phyloP scores from a whole-genome alignment of 2,888 invertebrate genomes.

The Anarsia innoxiella region DNA sequence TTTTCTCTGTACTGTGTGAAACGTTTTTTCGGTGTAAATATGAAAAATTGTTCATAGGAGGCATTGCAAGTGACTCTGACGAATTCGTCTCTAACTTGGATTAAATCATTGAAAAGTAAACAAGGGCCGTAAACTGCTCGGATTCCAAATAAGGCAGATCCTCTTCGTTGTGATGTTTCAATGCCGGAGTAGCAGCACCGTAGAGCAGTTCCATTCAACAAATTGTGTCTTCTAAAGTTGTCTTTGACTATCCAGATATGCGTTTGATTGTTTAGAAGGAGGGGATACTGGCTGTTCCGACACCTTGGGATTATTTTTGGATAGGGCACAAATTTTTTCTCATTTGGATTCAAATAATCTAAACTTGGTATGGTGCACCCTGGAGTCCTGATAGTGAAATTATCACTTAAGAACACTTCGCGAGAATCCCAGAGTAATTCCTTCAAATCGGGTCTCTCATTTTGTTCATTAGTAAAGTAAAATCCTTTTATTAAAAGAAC shows the following conservation, averaged over 20 bases:
- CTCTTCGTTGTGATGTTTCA: conserved; percentile 9
- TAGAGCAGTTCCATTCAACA: conserved; percentile 42
- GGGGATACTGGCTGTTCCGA: conserved; percentile 42
- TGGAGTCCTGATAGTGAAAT: conserved; percentile 65
- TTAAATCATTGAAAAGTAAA: conserved; percentile 54
- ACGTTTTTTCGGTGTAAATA: conserved; percentile 73
- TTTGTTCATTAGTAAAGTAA: no score
- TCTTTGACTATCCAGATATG: conserved; percentile 65
- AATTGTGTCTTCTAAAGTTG: conserved; percentile 55
- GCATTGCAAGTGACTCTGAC: conserved; percentile 78
- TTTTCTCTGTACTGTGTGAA: no score
- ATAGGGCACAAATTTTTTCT: conserved; percentile 55
- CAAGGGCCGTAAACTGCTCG: conserved; percentile 55
- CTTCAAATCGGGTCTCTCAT: no score
- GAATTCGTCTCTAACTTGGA: conserved; percentile 77
- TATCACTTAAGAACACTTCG: conserved; percentile 17
- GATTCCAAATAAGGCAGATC: conserved; percentile 14
- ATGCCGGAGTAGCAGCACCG: conserved; percentile 72
- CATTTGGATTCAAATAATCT: conserved; percentile 64
- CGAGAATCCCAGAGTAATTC: no score
- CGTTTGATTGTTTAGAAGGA: conserved; percentile 72
- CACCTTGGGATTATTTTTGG: conserved; percentile 60
- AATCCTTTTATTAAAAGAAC: not conserved
- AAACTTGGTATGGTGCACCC: conserved; percentile 78
- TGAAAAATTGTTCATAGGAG: conserved; percentile 81